Percentiles rank a stretch among this genome's conserved stretches.
These are phyloP conservation scores for Leptinotarsa haldemani DNA, from an alignment of 2,888 invertebrate genomes.

Conservation along the genomic window DNA sequence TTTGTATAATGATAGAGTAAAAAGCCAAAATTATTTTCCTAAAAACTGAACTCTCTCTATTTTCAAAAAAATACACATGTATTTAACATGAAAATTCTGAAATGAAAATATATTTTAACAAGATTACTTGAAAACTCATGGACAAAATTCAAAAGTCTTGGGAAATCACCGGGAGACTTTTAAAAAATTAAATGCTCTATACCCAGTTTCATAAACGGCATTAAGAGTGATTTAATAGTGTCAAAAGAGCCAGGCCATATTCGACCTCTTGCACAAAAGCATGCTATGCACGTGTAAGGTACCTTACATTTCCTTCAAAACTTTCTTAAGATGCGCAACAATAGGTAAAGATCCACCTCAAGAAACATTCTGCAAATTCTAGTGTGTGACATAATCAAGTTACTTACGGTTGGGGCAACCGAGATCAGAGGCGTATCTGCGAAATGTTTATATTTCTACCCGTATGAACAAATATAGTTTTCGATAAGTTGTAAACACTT, in stretches of 20 bases:
- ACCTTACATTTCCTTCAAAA: slow-evolving; percentile 21
- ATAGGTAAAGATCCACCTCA: slow-evolving; percentile 22
- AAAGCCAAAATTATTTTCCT: no score
- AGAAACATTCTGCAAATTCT: slow-evolving; percentile 26
- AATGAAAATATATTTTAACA: neutral
- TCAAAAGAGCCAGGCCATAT: slow-evolving; percentile 16
- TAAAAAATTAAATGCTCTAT: slow-evolving; percentile 13
- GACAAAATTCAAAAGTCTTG: neutral
- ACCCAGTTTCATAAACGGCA: slow-evolving; percentile 7
- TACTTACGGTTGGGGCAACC: slow-evolving; percentile 17
- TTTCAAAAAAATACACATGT: no score
- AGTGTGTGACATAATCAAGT: slow-evolving; percentile 25
- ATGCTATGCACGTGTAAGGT: slow-evolving; percentile 21
- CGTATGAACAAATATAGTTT: neutral
- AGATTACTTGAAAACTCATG: neutral
- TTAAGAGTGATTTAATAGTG: neutral
- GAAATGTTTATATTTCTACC: neutral
- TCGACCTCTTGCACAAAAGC: slow-evolving; percentile 14
- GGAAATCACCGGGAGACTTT: neutral
- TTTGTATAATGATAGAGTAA: no score
- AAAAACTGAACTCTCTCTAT: no score
- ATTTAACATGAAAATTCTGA: neutral
- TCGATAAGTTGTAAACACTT: no score
- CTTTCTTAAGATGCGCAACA: slow-evolving; percentile 27
- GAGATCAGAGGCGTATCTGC: neutral